These are phyloP conservation scores for Sipha flava DNA, from an alignment of 1,140 invertebrate species.

Conservation along the genomic window DNA sequence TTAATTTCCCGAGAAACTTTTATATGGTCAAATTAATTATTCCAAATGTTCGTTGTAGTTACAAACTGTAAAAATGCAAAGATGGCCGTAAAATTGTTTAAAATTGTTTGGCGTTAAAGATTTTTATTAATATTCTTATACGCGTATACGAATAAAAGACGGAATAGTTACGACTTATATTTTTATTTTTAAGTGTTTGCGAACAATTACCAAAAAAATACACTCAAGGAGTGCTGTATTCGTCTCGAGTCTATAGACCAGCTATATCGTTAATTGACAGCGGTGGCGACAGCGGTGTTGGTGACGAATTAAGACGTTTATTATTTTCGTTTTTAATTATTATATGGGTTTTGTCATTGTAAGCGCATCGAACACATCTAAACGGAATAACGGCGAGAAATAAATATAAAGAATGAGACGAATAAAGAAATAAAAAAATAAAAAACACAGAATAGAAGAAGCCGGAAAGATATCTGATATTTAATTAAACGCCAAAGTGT, in stretches of 20 bases:
- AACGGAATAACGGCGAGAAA: neutral
- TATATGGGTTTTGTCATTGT: neutral
- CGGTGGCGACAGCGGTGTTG: neutral
- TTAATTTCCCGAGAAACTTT: no score
- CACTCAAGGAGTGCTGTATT: neutral
- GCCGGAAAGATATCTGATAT: conserved; percentile 14
- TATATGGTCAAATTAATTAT: no score
- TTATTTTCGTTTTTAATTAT: conserved; percentile 15
- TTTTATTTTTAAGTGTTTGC: neutral
- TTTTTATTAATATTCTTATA: no score
- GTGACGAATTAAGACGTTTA: neutral
- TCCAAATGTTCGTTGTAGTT: no score
- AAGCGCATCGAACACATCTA: no score
- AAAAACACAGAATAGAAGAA: neutral
- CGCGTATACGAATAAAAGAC: no score
- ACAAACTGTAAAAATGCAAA: no score
- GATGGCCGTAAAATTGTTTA: no score
- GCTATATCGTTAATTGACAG: no score
- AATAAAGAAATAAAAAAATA: neutral
- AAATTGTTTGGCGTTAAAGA: no score
- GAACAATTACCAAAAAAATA: neutral
- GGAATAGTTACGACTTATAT: no score
- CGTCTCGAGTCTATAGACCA: no score
- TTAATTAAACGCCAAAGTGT: conserved; percentile 29
- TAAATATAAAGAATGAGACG: neutral